Evolutionary conservation across 2,888 invertebrate genomes (phyloP).

Genomic region (Podotricha telesiphe): DNA sequence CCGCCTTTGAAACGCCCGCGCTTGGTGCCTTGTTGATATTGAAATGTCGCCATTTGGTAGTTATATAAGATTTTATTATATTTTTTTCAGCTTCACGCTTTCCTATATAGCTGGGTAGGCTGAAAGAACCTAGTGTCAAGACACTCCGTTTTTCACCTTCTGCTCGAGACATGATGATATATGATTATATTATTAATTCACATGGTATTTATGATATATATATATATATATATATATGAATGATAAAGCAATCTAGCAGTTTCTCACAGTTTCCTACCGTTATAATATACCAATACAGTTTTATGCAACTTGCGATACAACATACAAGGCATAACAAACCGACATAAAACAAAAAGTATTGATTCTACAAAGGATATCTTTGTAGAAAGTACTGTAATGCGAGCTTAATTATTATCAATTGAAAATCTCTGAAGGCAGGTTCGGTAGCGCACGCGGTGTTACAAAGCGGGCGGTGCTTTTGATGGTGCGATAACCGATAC

Average conservation of each 20-base stretch:
- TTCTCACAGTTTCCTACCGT: background rate
- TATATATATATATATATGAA: too few species aligned
- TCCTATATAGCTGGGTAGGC: too few species aligned
- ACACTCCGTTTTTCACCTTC: too few species aligned
- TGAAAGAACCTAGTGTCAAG: too few species aligned
- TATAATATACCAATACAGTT: background rate
- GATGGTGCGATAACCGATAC: constrained; percentile 40
- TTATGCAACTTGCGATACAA: background rate
- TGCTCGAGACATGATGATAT: too few species aligned
- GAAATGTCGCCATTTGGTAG: constrained; percentile 14
- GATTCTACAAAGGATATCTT: constrained; percentile 54
- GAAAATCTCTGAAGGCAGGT: constrained; percentile 69
- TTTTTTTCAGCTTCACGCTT: too few species aligned
- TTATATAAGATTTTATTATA: background rate
- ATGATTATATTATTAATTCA: too few species aligned
- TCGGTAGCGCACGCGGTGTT: constrained; percentile 39
- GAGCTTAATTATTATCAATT: constrained; percentile 79
- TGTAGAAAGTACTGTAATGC: constrained; percentile 68
- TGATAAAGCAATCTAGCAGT: too few species aligned
- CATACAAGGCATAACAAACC: constrained; percentile 6
- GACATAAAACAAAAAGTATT: constrained; percentile 34
- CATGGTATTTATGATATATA: too few species aligned
- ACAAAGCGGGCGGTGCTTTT: constrained; percentile 42
- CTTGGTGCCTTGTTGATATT: constrained; percentile 11
- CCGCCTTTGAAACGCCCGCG: constrained; percentile 41